Evolutionary conservation across 2,797 vertebrate species (phyloP).

Genomic region (Falco naumanni): DNA sequence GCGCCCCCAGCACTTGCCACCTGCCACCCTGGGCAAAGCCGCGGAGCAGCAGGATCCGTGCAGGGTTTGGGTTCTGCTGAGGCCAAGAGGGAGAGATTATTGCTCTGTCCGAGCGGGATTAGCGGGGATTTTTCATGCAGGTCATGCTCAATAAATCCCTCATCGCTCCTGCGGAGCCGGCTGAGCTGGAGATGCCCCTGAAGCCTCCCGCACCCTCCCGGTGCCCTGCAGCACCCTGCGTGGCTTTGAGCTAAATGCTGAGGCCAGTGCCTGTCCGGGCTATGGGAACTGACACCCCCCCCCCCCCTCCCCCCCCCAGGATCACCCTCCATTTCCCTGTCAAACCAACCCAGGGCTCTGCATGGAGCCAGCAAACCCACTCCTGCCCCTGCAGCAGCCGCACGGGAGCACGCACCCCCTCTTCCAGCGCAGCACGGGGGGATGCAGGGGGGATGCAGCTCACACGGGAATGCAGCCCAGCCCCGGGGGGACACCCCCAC

Average conservation of each 20-base stretch:
- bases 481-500: too few species aligned
- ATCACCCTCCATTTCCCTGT: neutral
- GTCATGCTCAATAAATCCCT: neutral
- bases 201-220: neutral
- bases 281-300: neutral
- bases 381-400: neutral
- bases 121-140: neutral
- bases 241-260: fast-evolving
- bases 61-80: neutral
- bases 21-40: neutral
- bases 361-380: fast-evolving
- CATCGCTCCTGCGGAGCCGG: neutral
- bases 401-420: fast-evolving
- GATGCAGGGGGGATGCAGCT: fast-evolving
- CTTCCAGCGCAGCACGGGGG: fast-evolving
- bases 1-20: neutral
- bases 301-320: too few species aligned
- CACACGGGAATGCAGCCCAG: fast-evolving
- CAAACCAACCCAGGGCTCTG: neutral
- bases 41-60: fast-evolving
- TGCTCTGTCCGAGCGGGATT: constrained; percentile 9
- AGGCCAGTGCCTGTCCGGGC: fast-evolving
- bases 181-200: neutral
- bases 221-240: neutral
- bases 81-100: neutral